Percentiles rank a stretch among this genome's conserved stretches.
Conservation (phyloP, 2,888 invertebrate genomes). For the Prosapia bicincta region DNA sequence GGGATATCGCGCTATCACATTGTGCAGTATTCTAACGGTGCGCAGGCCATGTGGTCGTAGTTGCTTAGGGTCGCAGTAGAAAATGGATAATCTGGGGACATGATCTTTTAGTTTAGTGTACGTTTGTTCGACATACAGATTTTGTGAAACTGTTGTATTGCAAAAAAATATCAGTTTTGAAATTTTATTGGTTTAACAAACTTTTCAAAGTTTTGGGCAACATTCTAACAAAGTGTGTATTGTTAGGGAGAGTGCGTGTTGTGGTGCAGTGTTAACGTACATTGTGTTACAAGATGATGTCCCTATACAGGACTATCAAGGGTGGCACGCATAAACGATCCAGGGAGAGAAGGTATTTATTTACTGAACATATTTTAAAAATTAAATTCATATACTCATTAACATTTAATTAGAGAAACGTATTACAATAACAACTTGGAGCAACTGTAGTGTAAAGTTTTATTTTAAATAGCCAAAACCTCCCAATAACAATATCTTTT, state of each 20-base stretch:
- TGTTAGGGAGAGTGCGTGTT: neutral
- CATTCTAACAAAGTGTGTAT: neutral
- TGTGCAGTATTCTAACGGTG: neutral
- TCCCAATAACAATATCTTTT: too few relatives aligned
- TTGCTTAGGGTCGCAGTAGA: neutral
- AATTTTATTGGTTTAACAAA: too few relatives aligned
- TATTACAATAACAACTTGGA: too few relatives aligned
- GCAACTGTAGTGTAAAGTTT: too few relatives aligned
- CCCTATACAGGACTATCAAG: slow-evolving; percentile 55
- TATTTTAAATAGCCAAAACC: too few relatives aligned
- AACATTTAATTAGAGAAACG: too few relatives aligned
- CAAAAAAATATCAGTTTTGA: too few relatives aligned
- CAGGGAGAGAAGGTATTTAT: slow-evolving; percentile 51
- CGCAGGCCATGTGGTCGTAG: neutral
- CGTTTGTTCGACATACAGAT: neutral
- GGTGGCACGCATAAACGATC: slow-evolving; percentile 53
- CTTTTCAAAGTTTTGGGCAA: too few relatives aligned
- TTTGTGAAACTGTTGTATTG: too few relatives aligned
- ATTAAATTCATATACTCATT: too few relatives aligned
- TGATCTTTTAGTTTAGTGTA: neutral
- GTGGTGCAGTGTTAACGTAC: neutral
- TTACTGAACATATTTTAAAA: too few relatives aligned
- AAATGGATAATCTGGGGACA: neutral
- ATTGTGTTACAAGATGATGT: slow-evolving; percentile 52
- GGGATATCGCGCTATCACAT: neutral